Evolutionary conservation across 2,113 vertebrate genomes (phyloP), one percentile per base, ranked within the genome.

Genomic region (Corythornis vintsioides): DNA sequence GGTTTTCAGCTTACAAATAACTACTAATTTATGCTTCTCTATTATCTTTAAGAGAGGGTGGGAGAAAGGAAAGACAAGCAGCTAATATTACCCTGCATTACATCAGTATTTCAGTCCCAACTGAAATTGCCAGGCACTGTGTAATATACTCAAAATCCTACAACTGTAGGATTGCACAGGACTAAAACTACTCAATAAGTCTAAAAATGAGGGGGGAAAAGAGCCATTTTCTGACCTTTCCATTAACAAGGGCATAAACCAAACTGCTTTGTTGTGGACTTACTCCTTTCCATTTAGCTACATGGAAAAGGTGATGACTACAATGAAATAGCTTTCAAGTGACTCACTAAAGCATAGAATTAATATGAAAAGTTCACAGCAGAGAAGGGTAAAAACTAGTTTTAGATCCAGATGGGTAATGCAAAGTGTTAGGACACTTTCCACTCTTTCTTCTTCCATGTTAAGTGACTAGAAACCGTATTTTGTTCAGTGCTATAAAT

Each of bases 1-100:
- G 9, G 72, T 86, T 94, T 76, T 74, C 64, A 91, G 67, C 38
- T 73, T 57, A 92, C 31, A 92, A 93, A 55, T 33, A 93, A 66
- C 64, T 87, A 89, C 42, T 85, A 73, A 63, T 83, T 88, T 43
- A 29, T 57, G 15, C 53, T 74, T 93, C 80, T 85, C 57, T 73
- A 13, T 43, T 91, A 26, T 52, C 50, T 52, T n/a, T 24, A 61
- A 52, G 20, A 81, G 66, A 63, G 81, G 10, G 56, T 25, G 10
- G 22, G 61, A 91, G 14, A 86, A 4, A 53, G 20, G 90, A 75
- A 48, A 43, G n/a, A 94, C 84, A 88, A 75, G 28, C 8, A 74
- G 43, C 9, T 74, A 59, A 42, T 40, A 42, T 48, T 76, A 63
- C 33, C 16, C 10, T 73, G 43, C 52, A 60, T 78, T 67, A 80